A percentile compares a stretch with the other conserved stretches of the same genome.
Evolutionary conservation across 2,888 invertebrate genomes (phyloP).

Genomic region (Mesochorus sp.): DNA sequence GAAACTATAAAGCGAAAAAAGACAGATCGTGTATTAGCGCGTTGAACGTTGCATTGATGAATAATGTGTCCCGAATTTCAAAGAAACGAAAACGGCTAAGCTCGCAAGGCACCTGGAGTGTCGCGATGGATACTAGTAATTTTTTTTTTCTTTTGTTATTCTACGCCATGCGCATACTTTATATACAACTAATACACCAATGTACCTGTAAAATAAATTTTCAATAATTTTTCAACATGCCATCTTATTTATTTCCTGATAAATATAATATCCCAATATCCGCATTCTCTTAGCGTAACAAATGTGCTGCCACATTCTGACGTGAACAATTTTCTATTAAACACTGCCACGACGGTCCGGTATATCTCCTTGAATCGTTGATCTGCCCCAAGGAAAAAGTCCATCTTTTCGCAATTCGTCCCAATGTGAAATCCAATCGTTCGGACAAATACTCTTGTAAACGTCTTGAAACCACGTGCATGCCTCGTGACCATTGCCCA

Average conservation of each 20-base stretch:
- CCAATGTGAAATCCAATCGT: constrained; percentile 73
- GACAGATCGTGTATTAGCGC: constrained; percentile 43
- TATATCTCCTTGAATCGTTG: constrained; percentile 66
- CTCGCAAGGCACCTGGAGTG: constrained; percentile 56
- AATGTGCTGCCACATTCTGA: no score
- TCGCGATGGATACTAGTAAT: constrained; percentile 41
- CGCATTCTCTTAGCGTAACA: not conserved
- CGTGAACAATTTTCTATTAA: constrained; percentile 8
- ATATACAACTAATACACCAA: constrained; percentile 67
- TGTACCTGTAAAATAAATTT: constrained; percentile 78
- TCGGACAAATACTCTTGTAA: constrained; percentile 73
- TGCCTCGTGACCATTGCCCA: constrained; percentile 72
- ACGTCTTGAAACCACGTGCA: constrained; percentile 77
- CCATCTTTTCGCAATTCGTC: constrained; percentile 69
- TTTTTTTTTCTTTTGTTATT: constrained; percentile 52
- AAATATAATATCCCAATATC: not conserved
- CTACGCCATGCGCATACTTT: constrained; percentile 69
- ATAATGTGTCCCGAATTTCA: constrained; percentile 46
- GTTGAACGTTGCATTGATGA: constrained; percentile 45
- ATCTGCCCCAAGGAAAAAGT: constrained; percentile 68
- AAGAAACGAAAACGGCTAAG: constrained; percentile 35
- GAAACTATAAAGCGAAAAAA: constrained; percentile 21
- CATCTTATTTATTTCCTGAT: constrained; percentile 52
- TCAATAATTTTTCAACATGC: constrained; percentile 70
- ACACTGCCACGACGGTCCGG: constrained; percentile 69